Conservation (phyloP, 1,140 invertebrate genomes). For the Anoplolepis gracilipes region DNA sequence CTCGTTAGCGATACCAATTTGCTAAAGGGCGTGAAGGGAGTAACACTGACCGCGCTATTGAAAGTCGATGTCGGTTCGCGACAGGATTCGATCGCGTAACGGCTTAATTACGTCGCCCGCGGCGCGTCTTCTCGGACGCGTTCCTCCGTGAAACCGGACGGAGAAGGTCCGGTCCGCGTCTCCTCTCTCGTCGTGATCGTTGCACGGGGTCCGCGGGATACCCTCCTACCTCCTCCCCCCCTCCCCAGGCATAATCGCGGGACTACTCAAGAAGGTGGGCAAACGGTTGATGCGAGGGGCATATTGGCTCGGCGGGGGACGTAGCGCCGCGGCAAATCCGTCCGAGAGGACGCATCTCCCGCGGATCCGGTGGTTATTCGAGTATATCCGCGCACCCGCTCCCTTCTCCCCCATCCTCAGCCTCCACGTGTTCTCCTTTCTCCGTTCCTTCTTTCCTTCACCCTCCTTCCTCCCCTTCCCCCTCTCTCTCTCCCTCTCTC, state of each 20-base stretch:
- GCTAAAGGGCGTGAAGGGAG: background rate
- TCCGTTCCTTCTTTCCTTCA: constrained; percentile 60
- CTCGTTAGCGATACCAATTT: background rate
- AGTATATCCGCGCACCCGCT: constrained; percentile 26
- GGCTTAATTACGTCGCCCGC: constrained; percentile 66
- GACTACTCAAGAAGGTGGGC: constrained; percentile 84
- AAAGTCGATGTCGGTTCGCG: constrained; percentile 32
- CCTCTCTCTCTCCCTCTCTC: constrained; percentile 58
- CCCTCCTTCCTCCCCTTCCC: constrained; percentile 61
- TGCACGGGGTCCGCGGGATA: constrained; percentile 30
- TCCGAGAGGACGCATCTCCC: constrained; percentile 75
- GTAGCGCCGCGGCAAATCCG: constrained; percentile 63
- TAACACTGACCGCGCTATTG: background rate
- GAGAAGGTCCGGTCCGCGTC: constrained; percentile 56
- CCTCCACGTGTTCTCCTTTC: background rate
- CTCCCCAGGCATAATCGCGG: constrained; percentile 67
- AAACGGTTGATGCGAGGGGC: constrained; percentile 81
- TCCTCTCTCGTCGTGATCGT: constrained; percentile 35
- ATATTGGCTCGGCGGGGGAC: constrained; percentile 84
- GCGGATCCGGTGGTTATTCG: constrained; percentile 73
- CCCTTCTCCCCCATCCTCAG: background rate
- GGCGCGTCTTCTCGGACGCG: constrained; percentile 58
- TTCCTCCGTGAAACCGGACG: constrained; percentile 11
- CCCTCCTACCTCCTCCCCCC: constrained; percentile 4
- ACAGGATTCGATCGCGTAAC: constrained; percentile 69